Percentiles rank a stretch among this genome's conserved stretches.
Evolutionary conservation across 2,888 invertebrate genomes (phyloP).

Genomic region (Ametastegia equiseti): DNA sequence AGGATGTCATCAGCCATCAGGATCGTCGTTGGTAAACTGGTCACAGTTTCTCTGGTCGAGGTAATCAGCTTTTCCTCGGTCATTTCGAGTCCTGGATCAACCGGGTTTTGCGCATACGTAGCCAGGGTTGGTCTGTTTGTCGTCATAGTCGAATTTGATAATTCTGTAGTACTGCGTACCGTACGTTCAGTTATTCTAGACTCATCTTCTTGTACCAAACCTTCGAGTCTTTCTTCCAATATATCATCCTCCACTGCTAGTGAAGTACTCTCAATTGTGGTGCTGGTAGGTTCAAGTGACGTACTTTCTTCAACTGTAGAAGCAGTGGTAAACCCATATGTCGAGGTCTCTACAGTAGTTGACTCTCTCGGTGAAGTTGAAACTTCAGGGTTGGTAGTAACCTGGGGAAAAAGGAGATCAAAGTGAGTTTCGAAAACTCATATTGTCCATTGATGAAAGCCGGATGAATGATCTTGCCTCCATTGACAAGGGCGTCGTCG

Average conservation of each 20-base stretch:
- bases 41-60: slow-evolving; percentile 55
- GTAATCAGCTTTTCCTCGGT: slow-evolving; percentile 43
- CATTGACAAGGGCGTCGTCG: slow-evolving; percentile 40
- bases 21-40: slow-evolving; percentile 63
- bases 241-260: slow-evolving; percentile 49
- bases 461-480: slow-evolving; percentile 27
- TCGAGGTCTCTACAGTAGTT: slow-evolving; percentile 14
- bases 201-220: slow-evolving; percentile 28
- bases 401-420: slow-evolving; percentile 24
- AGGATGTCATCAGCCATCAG: slow-evolving; percentile 77
- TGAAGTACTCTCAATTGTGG: slow-evolving; percentile 50
- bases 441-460: neutral
- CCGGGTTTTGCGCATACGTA: slow-evolving; percentile 19
- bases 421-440: neutral
- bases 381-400: slow-evolving; percentile 1
- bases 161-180: slow-evolving; percentile 28
- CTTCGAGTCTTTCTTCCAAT: neutral
- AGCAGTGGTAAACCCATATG: neutral
- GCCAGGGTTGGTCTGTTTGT: slow-evolving; percentile 16
- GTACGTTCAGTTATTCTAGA: neutral
- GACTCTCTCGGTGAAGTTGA: slow-evolving; percentile 15
- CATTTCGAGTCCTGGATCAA: slow-evolving; percentile 40
- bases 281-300: slow-evolving; percentile 29
- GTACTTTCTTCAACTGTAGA: slow-evolving; percentile 31
- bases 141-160: slow-evolving; percentile 35